These are phyloP conservation scores for Rousettus leschenaultii DNA, from an alignment of 2,113 vertebrate genomes.

Conservation along the genomic window DNA sequence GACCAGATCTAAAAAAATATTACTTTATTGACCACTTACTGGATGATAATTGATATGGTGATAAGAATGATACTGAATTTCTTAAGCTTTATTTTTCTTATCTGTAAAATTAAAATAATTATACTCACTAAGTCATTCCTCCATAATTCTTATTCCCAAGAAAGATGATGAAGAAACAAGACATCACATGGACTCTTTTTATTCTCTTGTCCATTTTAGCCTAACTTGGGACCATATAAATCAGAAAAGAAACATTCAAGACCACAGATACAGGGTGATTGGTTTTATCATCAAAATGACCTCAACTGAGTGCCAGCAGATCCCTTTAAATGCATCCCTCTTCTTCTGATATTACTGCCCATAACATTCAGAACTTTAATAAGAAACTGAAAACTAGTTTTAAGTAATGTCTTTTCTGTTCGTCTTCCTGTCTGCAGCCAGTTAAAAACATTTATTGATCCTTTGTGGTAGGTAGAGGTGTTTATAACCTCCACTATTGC, in stretches of 20 bases:
- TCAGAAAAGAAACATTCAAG: background rate
- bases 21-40: background rate
- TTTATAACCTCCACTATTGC: background rate
- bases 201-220: background rate
- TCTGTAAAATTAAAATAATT: background rate
- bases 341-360: background rate
- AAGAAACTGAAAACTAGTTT: background rate
- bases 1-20: background rate
- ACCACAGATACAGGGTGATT: background rate
- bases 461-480: background rate
- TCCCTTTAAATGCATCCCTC: background rate
- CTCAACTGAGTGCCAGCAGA: background rate
- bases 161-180: background rate
- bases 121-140: background rate
- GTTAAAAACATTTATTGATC: background rate
- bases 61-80: background rate
- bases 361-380: background rate
- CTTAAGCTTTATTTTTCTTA: background rate
- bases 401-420: background rate
- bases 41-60: background rate
- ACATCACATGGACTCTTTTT: background rate
- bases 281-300: background rate
- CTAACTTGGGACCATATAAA: background rate
- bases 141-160: background rate
- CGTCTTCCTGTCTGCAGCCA: background rate